Evolutionary conservation across 2,888 invertebrate species (phyloP), one percentile per base, ranked within the genome.

Genomic region (Gastrophysa polygoni): DNA sequence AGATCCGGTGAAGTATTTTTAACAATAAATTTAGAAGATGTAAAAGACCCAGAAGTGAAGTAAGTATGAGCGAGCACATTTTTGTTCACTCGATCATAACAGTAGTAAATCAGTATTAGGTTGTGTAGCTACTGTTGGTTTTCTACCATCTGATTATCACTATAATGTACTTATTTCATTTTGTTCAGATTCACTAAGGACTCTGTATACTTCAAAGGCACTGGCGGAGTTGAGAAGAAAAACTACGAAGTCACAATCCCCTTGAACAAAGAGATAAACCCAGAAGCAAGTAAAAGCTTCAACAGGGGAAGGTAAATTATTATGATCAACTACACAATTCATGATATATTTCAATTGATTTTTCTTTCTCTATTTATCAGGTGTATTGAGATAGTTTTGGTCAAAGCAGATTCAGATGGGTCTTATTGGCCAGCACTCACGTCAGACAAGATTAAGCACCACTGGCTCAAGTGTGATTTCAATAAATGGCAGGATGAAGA

Each of bases 401-500:
- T 84, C 69, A 92, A 92, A 81, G 84, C 78, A 47, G 83, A 83
- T 67, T 85, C 86, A 68, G 86, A 85, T 51, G 92, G 91, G 64
- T 86, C 92, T 0, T 96, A 89, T 81, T 98, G 97, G 97, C 91
- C 95, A 57, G 85, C 91, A 70, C 84, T 97, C 72, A 91, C 94
- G 60, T 92, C 91, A 80, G 93, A 93, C 74, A 91, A 81, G 68
- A 90, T 90, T 81, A 97, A 97, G 84, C 90, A 91, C 73, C 96
- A 96, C 81, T 98, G 96, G 91, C 86, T 98, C 73, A 98, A 97
- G 85, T 91, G 96, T 74, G 98, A 98, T 80, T 99, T 98, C 81
- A 93, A 95, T 80, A 96, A 96, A 84, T 98, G 97, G 98, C 90
- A 89, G 83, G 98, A 98, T 83, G 98, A 98, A 82, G 95, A 95